Evolutionary conservation across 53 echinoderm and acorn worm genomes (phyloP).

Genomic region (Antedon mediterranea): DNA sequence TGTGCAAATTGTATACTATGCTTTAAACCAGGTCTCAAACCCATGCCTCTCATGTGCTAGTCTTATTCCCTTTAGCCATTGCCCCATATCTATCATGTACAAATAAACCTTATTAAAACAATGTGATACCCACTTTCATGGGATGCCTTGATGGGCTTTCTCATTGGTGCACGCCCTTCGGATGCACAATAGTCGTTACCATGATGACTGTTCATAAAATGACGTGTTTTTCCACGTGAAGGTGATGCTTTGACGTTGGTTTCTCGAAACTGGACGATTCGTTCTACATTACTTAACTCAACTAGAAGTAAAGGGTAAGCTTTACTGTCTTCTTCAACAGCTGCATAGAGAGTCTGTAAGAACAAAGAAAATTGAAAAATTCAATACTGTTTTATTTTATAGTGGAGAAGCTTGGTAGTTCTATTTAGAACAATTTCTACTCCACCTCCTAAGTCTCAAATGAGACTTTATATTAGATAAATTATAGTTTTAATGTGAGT

Average conservation of each 20-base stretch:
- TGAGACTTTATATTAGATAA: too few relatives aligned
- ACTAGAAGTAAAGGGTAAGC: conserved; percentile 52
- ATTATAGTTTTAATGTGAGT: too few relatives aligned
- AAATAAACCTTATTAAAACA: neutral
- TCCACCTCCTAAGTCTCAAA: too few relatives aligned
- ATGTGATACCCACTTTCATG: conserved; percentile 69
- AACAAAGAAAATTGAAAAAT: neutral
- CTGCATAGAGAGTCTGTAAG: conserved; percentile 46
- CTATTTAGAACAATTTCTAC: too few relatives aligned
- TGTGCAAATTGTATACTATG: too few relatives aligned
- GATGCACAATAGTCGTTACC: conserved; percentile 19
- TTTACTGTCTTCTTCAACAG: conserved; percentile 56
- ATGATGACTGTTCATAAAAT: conserved; percentile 8
- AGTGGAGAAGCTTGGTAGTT: too few relatives aligned
- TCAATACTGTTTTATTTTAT: too few relatives aligned
- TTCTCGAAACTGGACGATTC: conserved; percentile 48
- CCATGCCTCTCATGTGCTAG: too few relatives aligned
- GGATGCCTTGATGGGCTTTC: conserved; percentile 61
- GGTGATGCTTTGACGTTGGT: conserved; percentile 25
- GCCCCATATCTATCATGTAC: too few relatives aligned
- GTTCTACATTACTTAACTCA: conserved; percentile 64
- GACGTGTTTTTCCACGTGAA: neutral
- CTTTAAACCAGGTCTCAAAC: too few relatives aligned
- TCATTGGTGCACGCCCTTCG: conserved; percentile 38
- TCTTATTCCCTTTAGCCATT: too few relatives aligned